These are phyloP conservation scores for Periplaneta americana DNA, from an alignment of 1,140 invertebrate species.

Conservation along the genomic window DNA sequence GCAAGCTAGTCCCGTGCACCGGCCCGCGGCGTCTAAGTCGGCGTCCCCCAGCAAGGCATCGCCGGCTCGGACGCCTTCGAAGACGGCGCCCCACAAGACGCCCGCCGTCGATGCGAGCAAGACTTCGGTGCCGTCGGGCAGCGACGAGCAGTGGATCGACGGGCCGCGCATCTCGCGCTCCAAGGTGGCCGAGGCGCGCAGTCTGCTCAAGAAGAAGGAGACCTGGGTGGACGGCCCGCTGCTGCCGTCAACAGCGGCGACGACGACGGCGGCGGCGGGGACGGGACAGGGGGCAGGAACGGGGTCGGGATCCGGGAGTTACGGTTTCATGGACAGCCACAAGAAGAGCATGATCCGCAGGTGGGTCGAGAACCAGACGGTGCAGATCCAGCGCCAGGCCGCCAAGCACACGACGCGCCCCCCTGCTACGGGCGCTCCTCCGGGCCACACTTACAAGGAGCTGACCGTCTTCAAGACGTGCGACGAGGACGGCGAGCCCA, in stretches of 20 bases:
- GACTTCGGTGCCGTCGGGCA: constrained; percentile 33
- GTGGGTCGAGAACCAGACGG: constrained; percentile 88
- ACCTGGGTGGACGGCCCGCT: constrained; percentile 93
- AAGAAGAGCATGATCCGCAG: constrained; percentile 90
- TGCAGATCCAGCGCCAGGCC: constrained; percentile 50
- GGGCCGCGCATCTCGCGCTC: constrained; percentile 83
- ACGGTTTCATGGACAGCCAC: constrained; percentile 85
- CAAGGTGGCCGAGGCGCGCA: constrained; percentile 71
- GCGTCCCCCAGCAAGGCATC: constrained; percentile 23
- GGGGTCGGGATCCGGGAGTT: constrained; percentile 34
- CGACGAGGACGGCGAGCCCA: constrained; percentile 45
- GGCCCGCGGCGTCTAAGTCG: constrained; percentile 20
- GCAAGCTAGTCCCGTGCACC: constrained; percentile 42
- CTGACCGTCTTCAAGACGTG: constrained; percentile 55
- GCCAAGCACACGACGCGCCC: constrained; percentile 15
- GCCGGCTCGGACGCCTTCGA: constrained; percentile 18
- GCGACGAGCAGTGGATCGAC: constrained; percentile 94
- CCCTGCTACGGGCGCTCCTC: constrained; percentile 24
- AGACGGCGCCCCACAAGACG: constrained; percentile 26
- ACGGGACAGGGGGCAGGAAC: constrained; percentile 24
- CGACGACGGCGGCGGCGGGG: background rate
- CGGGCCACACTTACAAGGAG: constrained; percentile 48
- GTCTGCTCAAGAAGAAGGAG: constrained; percentile 77
- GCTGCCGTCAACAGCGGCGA: constrained; percentile 36
- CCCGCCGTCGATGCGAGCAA: constrained; percentile 31